Percentiles rank a stretch among this genome's conserved stretches.
These are phyloP conservation scores for Agapostemon virescens DNA, from an alignment of 2,888 invertebrate genomes.

Conservation along the genomic window DNA sequence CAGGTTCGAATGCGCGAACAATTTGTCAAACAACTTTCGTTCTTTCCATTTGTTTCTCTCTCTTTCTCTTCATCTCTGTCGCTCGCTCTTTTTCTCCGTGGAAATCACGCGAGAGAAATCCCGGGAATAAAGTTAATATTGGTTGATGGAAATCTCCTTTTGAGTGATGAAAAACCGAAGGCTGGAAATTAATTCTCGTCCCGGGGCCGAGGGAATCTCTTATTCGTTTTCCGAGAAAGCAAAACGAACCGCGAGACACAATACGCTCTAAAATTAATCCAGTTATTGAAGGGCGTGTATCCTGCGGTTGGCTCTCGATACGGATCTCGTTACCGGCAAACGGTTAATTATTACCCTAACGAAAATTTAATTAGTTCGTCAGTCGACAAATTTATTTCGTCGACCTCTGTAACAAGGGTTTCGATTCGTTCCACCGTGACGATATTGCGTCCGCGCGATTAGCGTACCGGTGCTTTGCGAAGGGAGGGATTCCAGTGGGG, in stretches of 20 bases:
- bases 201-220: neutral
- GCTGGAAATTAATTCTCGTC: conserved; percentile 8
- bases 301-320: conserved; percentile 14
- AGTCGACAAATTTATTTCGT: conserved; percentile 51
- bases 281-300: conserved; percentile 37
- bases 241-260: neutral
- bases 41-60: neutral
- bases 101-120: neutral
- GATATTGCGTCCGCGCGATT: conserved; percentile 52
- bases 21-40: conserved; percentile 1
- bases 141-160: neutral
- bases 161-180: conserved; percentile 9
- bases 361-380: conserved; percentile 63
- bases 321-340: conserved; percentile 56
- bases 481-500: neutral
- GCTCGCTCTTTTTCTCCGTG: neutral
- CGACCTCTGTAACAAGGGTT: neutral
- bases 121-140: conserved; percentile 1
- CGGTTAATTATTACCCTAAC: conserved; percentile 64
- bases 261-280: conserved; percentile 45
- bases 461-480: neutral
- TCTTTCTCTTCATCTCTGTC: neutral
- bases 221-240: conserved; percentile 5
- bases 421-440: conserved; percentile 24
- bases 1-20: neutral